Base-by-base conservation (phyloP, 2,113 vertebrate species). In the Halcyon malimbica region DNA sequence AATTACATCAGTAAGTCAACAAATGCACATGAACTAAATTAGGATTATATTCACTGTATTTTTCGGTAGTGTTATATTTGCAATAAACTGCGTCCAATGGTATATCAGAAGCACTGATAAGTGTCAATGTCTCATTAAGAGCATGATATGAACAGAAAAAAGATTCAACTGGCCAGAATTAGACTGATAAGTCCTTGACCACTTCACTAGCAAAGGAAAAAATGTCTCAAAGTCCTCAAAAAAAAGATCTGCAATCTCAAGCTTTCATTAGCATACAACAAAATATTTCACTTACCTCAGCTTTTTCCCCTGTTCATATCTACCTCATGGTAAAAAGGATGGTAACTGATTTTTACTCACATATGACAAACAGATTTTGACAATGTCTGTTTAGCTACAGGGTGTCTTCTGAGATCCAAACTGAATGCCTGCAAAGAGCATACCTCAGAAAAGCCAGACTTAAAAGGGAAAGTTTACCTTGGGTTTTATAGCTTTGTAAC, bases 141-240 rank as follows among this genome's bases (percentile, higher is more conserved):
- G n/a, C 46, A 70, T 17, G 51, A n/a, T n/a, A 83, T 18, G 48
- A 93, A 86, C 10, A 81, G 13, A 75, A 51, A 85, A 73, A 77
- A 31, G 31, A 92, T 67, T 60, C 41, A 41, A 20, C 13, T 81
- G 46, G 20, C 42, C 56, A 89, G 56, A 87, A 75, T 17, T 23
- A 81, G 31, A 24, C 76, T 91, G 35, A 81, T 6, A 76, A 44
- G 53, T 68, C n/a, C 11, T 86, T 64, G 33, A 90, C 1, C 4
- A 80, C 70, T 74, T 80, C 64, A 73, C 11, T 37, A 89, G 10
- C 37, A 77, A 70, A 53, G 10, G 7, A 76, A 77, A 79, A 80
- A 25, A 14, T 2, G 9, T 50, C 53, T 93, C 8, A 11, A 21
- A 46, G 13, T 33, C 0, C 0, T 21, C 46, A 37, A 5, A 69